Percentiles rank a stretch among this genome's conserved stretches.
These are phyloP conservation scores for Myotis myotis DNA, from an alignment of 2,797 vertebrate genomes.

Conservation along the genomic window DNA sequence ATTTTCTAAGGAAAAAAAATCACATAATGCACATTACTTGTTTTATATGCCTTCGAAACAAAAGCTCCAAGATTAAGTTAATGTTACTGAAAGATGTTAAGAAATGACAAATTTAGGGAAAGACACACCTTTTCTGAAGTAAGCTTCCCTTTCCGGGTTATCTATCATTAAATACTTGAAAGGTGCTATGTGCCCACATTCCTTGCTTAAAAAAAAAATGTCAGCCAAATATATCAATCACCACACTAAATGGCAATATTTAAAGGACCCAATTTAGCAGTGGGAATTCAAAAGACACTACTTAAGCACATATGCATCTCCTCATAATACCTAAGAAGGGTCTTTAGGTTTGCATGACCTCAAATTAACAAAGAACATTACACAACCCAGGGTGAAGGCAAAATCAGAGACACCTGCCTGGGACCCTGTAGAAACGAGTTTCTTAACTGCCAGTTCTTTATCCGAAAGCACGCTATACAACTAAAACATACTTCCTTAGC, in stretches of 20 bases:
- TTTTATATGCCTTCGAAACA: conserved; percentile 27
- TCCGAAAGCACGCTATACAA: background rate
- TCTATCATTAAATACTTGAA: conserved; percentile 28
- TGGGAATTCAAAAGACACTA: background rate
- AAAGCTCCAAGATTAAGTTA: conserved; percentile 35
- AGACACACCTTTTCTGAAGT: background rate
- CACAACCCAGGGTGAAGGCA: background rate
- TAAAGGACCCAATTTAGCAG: conserved; percentile 19
- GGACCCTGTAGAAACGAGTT: background rate
- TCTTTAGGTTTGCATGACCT: background rate
- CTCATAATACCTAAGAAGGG: background rate
- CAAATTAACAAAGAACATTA: conserved; percentile 25
- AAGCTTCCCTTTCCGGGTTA: background rate
- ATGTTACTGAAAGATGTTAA: conserved; percentile 10
- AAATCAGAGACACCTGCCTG: background rate
- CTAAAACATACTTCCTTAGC: background rate
- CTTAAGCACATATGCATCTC: background rate
- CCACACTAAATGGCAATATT: conserved; percentile 20
- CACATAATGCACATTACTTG: conserved; percentile 3
- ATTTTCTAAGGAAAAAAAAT: conserved; percentile 89
- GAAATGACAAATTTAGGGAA: background rate
- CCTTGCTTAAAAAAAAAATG: background rate
- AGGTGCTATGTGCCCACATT: background rate
- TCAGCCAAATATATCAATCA: background rate
- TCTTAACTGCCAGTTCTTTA: background rate